phyloP scores from a whole-genome alignment of 2,797 vertebrate genomes.

The Zalophus californianus region DNA sequence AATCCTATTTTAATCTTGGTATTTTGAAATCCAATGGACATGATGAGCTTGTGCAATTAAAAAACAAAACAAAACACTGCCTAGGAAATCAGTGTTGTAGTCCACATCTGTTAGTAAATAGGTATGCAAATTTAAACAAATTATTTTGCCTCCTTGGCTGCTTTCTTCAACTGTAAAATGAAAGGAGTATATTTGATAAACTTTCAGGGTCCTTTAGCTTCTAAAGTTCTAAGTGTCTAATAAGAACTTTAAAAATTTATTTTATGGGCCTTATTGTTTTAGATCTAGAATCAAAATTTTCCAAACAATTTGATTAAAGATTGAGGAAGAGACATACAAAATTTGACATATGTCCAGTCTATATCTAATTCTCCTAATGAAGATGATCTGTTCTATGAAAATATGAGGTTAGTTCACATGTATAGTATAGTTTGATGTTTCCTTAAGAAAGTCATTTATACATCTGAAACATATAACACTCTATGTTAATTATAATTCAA shows the following conservation, averaged over 20 bases:
- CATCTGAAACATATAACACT: neutral
- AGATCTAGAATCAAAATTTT: neutral
- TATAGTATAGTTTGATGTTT: neutral
- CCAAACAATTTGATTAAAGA: neutral
- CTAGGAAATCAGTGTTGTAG: neutral
- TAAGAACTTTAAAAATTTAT: neutral
- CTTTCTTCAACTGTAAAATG: neutral
- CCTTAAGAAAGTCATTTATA: neutral
- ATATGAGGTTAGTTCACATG: neutral
- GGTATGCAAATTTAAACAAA: neutral
- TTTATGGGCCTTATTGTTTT: neutral
- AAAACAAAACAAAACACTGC: neutral
- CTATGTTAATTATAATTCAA: neutral
- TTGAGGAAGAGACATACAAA: neutral
- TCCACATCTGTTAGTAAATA: neutral
- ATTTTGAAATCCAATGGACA: neutral
- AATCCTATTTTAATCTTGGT: neutral
- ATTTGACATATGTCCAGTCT: neutral
- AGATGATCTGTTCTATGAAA: neutral
- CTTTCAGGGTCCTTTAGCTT: neutral
- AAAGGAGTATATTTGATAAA: neutral
- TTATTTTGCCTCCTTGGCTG: neutral
- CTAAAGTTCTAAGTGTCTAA: neutral
- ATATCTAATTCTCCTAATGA: neutral
- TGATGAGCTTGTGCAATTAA: neutral